phyloP scores from a whole-genome alignment of 2,113 vertebrate genomes.

The Syrmaticus mikado region DNA sequence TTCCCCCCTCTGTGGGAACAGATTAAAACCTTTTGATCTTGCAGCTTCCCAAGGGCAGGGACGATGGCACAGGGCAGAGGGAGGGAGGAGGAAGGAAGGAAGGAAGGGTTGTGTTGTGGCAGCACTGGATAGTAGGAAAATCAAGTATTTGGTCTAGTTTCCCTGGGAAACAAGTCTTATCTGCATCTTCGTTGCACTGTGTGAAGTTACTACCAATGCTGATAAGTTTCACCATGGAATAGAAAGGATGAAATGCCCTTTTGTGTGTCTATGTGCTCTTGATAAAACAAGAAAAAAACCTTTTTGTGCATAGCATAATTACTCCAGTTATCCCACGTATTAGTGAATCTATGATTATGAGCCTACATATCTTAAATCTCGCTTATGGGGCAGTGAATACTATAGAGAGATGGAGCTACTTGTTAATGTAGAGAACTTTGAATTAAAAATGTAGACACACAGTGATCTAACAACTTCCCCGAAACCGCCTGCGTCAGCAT shows the following conservation, averaged over 20 bases:
- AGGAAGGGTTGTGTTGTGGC: constrained; percentile 54
- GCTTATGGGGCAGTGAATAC: not conserved
- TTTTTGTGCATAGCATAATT: not conserved
- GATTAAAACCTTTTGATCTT: constrained; percentile 31
- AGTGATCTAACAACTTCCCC: not conserved
- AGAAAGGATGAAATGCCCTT: constrained; percentile 28
- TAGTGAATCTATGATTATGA: not conserved
- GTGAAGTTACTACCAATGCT: constrained; percentile 24
- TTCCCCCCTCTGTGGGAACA: constrained; percentile 32
- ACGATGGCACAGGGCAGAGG: not conserved
- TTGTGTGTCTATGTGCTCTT: constrained; percentile 11
- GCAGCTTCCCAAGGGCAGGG: constrained; percentile 22
- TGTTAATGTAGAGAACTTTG: not conserved
- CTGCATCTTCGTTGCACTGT: constrained; percentile 55
- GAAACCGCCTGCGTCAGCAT: not conserved
- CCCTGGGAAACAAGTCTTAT: constrained; percentile 40
- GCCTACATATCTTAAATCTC: not conserved
- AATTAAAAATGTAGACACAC: not conserved
- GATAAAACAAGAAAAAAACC: constrained; percentile 54
- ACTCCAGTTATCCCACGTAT: not conserved
- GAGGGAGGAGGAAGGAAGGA: constrained; percentile 7
- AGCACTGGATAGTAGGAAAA: constrained; percentile 38
- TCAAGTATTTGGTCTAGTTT: constrained; percentile 47
- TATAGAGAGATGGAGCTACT: not conserved
- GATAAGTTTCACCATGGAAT: constrained; percentile 25